Conservation (phyloP, 2,888 invertebrate species). For the Alloscopus bannaensis region DNA sequence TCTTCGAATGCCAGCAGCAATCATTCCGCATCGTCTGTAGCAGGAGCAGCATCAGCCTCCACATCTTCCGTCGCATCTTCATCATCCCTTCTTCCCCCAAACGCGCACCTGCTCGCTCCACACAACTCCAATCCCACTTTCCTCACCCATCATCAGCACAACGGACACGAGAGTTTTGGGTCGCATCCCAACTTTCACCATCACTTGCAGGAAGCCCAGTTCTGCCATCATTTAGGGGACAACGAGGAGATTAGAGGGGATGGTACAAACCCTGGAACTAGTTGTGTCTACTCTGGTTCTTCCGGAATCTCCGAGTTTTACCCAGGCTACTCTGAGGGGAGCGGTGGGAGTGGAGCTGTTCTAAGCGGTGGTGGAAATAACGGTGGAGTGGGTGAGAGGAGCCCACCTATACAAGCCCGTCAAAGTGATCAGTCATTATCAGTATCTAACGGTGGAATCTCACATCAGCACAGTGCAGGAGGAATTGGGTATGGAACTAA, state of each 20-base stretch:
- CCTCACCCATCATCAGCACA: conserved; percentile 23
- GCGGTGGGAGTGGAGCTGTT: conserved; percentile 24
- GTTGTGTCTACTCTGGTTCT: conserved; percentile 32
- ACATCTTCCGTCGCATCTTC: conserved; percentile 62
- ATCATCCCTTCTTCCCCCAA: conserved; percentile 56
- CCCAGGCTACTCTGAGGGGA: conserved; percentile 23
- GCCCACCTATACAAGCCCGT: conserved; percentile 38
- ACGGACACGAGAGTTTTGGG: conserved; percentile 41
- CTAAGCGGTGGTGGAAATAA: conserved; percentile 27
- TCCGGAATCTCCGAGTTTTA: conserved; percentile 54
- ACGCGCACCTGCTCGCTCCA: conserved; percentile 34
- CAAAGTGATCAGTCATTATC: conserved; percentile 23
- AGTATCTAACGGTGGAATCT: conserved; percentile 47
- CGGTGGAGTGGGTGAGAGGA: conserved; percentile 37
- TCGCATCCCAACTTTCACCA: conserved; percentile 57
- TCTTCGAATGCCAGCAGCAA: conserved; percentile 64
- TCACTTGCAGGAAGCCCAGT: conserved; percentile 49
- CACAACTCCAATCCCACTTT: conserved; percentile 21
- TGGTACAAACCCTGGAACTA: conserved; percentile 17
- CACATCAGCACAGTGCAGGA: conserved; percentile 29
- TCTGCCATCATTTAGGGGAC: conserved; percentile 45
- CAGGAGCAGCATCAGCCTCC: conserved; percentile 50
- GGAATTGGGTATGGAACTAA: conserved; percentile 29
- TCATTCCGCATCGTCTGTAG: conserved; percentile 59
- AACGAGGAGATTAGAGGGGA: conserved; percentile 42